A percentile compares a stretch with the other conserved stretches of the same genome.
phyloP scores from a whole-genome alignment of 1,140 invertebrate species.

The Drosophila albomicans region DNA sequence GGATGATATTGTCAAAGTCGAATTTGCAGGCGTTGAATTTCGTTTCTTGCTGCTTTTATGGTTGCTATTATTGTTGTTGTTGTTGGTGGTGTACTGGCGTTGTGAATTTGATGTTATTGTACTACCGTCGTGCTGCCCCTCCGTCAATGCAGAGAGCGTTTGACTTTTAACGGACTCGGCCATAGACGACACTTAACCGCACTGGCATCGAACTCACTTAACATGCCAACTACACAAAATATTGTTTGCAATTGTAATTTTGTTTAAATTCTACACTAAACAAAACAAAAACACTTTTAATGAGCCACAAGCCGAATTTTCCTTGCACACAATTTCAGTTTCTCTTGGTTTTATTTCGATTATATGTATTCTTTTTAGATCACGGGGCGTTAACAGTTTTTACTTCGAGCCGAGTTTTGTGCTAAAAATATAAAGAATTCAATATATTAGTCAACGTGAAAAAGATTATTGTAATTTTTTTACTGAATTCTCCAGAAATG shows the following conservation, averaged over 20 bases:
- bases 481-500: no score
- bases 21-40: constrained; percentile 31
- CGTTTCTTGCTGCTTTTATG: constrained; percentile 42
- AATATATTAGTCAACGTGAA: neutral
- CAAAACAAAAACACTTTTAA: constrained; percentile 14
- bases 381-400: constrained; percentile 9
- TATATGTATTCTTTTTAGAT: neutral
- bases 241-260: constrained; percentile 53
- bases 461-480: neutral
- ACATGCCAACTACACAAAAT: constrained; percentile 77
- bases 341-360: neutral
- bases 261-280: constrained; percentile 10
- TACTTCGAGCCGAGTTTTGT: constrained; percentile 35
- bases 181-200: constrained; percentile 85
- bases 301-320: neutral
- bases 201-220: constrained; percentile 84
- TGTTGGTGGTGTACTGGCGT: constrained; percentile 39
- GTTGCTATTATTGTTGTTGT: constrained; percentile 35
- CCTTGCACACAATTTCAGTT: neutral
- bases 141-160: constrained; percentile 85
- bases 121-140: constrained; percentile 84
- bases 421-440: constrained; percentile 27
- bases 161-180: constrained; percentile 85
- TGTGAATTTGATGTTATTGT: constrained; percentile 60
- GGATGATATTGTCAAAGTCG: constrained; percentile 25